Evolutionary conservation across 2,888 invertebrate species (phyloP), one percentile per base, ranked within the genome.

Genomic region (Rutpela maculata): DNA sequence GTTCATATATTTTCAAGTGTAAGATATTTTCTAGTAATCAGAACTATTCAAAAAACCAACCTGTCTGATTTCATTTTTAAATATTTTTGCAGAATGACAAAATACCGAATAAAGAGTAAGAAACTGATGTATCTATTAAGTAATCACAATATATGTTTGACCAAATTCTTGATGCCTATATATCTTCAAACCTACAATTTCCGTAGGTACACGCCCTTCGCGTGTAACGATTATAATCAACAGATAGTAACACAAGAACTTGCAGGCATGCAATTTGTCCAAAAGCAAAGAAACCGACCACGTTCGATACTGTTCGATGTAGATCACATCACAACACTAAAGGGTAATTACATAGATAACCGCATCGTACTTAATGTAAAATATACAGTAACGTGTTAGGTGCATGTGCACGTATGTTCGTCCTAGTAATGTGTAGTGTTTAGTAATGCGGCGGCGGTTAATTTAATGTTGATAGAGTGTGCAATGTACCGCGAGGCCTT

Each of bases 391-490:
- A 76, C 76, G 75, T 70, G 76, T 78, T 74, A 63, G 75, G 62
- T 17, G 59, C 50, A 67, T 55, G 67, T 69, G 56, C 70, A 31
- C 26, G 18, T 10, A 65, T 43, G 73, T 68, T 38, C 62, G 66
- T 68, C 22, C 35, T 72, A 68, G 81, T 81, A 80, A 81, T 78
- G 80, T 78, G 82, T 75, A 77, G 76, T 82, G 84, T 82, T 82
- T 82, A 83, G 82, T 71, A 82, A 75, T 78, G 80, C 81, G 80
- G 82, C 79, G 81, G 81, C 80, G 84, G 86, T 85, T 86, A 85
- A 87, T 87, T 87, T 85, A 84, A 85, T 84, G 86, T 86, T 85
- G 86, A 87, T 86, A 82, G 84, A 87, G 85, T 85, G 85, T 82
- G 83, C 85, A 81, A 80, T 83, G 83, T 81, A 83, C 81, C 85